Evolutionary conservation across 2,888 invertebrate genomes (phyloP), one percentile per base, ranked within the genome.

Genomic region (Scaeva pyrastri): DNA sequence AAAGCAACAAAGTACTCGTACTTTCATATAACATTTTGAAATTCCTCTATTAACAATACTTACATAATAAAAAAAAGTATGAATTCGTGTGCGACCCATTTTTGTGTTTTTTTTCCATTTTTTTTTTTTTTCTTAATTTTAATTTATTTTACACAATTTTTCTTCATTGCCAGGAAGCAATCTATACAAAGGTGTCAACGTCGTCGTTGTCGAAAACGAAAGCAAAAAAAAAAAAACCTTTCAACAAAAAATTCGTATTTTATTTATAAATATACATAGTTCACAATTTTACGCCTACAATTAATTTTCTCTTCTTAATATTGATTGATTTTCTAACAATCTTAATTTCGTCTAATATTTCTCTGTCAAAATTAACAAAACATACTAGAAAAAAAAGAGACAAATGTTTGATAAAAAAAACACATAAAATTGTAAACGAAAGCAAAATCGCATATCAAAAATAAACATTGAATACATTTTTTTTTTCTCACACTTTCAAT

Each of bases 401-500:
- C 21, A 68, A n/a, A 50, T 36, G 36, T 10, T 66, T 66, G 19
- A 50, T 48, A 6, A 26, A 50, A 48, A 66, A 14, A 31, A n/a
- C 45, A 64, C 26, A 10, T 41, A 3, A 26, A 43, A 21, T 48
- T 48, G 31, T 39, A 50, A 52, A 68, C 31, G n/a, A 52, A 52
- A 48, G 23, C 50, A 31, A 68, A 68, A 52, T 68, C 50, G 66
- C 66, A 5, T 66, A 50, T 26, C 31, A 36, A 66, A 66, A 66
- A 66, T 36, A 66, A 66, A 36, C 21, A 50, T 31, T 14, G 4
- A 50, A 14, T 39, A 68, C n/a, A 68, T 7, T 68, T 68, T 68
- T 16, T 66, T 64, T 68, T 68, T 68, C 68, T 68, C 68, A 79
- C 58, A 58, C 41, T 16, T 19, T 41, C 50, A 19, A 36, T 21